Conservation (phyloP, 2,888 invertebrate species). For the Nephrotoma flavescens region DNA sequence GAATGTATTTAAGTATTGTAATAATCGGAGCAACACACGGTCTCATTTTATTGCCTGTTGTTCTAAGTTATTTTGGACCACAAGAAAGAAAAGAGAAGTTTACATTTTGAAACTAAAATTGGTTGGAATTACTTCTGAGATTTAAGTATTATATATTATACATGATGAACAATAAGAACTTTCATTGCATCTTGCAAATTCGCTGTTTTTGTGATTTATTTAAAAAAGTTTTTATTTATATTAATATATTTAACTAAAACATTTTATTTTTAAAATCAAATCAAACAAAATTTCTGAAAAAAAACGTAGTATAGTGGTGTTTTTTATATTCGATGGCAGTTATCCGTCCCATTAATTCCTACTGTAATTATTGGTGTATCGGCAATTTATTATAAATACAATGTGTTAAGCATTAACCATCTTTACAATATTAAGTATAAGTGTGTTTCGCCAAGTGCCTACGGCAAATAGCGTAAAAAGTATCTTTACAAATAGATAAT, state of each 20-base stretch:
- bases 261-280: background rate
- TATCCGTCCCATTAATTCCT: too few relatives aligned
- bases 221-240: background rate
- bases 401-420: too few relatives aligned
- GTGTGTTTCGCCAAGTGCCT: too few relatives aligned
- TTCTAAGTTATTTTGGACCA: slow-evolving; percentile 64
- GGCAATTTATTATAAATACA: too few relatives aligned
- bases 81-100: background rate
- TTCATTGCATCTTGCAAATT: background rate
- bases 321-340: too few relatives aligned
- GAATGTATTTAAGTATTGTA: slow-evolving; percentile 92
- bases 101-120: background rate
- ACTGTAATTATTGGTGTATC: too few relatives aligned
- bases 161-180: background rate
- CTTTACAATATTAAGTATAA: too few relatives aligned
- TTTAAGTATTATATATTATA: background rate
- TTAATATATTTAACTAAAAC: background rate
- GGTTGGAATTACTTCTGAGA: background rate
- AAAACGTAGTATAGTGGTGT: too few relatives aligned
- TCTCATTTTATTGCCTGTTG: slow-evolving; percentile 77
- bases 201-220: background rate
- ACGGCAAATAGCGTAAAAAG: too few relatives aligned
- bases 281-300: background rate
- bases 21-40: slow-evolving; percentile 84
- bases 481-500: too few relatives aligned